These are phyloP conservation scores for Mycogona germanica DNA, from an alignment of 2,888 invertebrate genomes.

Conservation along the genomic window DNA sequence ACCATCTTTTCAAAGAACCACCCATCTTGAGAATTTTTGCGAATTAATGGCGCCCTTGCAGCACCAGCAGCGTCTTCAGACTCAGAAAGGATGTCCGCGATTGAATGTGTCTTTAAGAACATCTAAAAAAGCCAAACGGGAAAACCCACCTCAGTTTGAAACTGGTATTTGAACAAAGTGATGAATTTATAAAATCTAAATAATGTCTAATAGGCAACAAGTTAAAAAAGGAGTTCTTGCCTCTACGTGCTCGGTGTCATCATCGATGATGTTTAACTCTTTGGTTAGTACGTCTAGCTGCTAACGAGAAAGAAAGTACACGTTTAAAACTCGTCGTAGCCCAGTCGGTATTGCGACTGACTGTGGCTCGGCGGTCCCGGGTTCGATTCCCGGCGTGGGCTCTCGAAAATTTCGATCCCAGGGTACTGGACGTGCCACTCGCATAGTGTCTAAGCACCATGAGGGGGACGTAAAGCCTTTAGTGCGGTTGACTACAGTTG, in stretches of 20 bases:
- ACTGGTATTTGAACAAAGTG: neutral
- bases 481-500: too few relatives aligned
- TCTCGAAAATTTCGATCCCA: too few relatives aligned
- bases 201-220: neutral
- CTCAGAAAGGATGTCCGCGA: neutral
- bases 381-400: too few relatives aligned
- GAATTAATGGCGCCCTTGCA: too few relatives aligned
- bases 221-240: conserved; percentile 21
- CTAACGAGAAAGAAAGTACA: conserved; percentile 28
- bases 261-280: conserved; percentile 32
- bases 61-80: neutral
- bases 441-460: too few relatives aligned
- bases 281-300: conserved; percentile 31
- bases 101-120: neutral
- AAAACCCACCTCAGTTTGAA: neutral
- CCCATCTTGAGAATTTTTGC: too few relatives aligned
- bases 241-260: conserved; percentile 30
- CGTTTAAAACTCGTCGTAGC: neutral
- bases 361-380: too few relatives aligned
- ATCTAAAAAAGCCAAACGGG: neutral
- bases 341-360: too few relatives aligned
- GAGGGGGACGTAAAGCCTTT: too few relatives aligned
- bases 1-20: too few relatives aligned
- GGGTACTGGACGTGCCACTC: too few relatives aligned
- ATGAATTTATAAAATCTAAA: neutral